Conservation (phyloP, 2,113 vertebrate genomes). For the Sander lucioperca region DNA sequence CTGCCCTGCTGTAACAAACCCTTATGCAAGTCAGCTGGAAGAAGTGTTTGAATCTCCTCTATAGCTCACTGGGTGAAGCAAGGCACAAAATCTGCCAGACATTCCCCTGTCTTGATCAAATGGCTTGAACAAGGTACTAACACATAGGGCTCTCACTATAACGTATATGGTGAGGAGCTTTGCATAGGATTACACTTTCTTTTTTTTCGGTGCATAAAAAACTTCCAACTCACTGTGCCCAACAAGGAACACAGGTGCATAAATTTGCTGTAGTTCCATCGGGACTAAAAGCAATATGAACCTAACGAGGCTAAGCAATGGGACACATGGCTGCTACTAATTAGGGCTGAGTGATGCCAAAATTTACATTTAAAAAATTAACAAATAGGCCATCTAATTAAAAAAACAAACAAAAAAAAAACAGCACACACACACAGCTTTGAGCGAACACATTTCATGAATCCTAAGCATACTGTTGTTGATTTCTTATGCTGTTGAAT, state of each 20-base stretch:
- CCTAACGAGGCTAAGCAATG: background rate
- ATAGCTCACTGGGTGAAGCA: background rate
- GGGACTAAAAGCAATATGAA: conserved; percentile 27
- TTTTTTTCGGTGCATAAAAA: background rate
- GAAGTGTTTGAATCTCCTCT: background rate
- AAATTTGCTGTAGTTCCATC: background rate
- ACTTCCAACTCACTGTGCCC: conserved; percentile 15
- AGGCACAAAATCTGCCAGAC: background rate
- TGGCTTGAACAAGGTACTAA: conserved; percentile 17
- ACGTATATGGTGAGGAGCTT: background rate
- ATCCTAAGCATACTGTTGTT: background rate
- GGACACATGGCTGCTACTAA: conserved; percentile 2
- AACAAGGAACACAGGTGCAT: background rate
- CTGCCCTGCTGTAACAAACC: conserved; percentile 14
- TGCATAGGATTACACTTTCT: background rate
- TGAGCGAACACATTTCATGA: background rate
- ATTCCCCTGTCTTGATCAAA: background rate
- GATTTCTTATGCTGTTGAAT: background rate
- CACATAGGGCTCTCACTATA: background rate
- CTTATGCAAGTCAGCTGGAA: conserved; percentile 44
- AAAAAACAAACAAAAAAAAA: background rate
- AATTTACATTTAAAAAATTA: background rate
- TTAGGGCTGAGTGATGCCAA: conserved; percentile 31
- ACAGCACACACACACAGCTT: background rate
- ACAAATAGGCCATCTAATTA: background rate